phyloP scores from a whole-genome alignment of 2,888 invertebrate species.

The Laothoe populi region DNA sequence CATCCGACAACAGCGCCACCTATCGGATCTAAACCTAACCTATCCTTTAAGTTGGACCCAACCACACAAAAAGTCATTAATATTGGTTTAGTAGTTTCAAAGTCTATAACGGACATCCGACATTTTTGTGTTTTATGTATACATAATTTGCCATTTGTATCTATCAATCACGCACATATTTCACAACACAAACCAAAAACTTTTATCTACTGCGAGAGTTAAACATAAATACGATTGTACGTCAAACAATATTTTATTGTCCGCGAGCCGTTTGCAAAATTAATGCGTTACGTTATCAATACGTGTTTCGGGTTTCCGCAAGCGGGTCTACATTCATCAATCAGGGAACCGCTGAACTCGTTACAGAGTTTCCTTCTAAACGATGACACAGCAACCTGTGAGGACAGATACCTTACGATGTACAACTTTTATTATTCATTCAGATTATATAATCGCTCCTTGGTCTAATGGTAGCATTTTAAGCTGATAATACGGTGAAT shows the following conservation, averaged over 20 bases:
- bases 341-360: constrained; percentile 77
- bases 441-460: no score
- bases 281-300: constrained; percentile 70
- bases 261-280: constrained; percentile 54
- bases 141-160: not conserved
- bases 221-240: constrained; percentile 27
- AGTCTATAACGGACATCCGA: no score
- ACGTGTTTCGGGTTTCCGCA: constrained; percentile 55
- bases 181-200: not conserved
- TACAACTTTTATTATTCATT: not conserved
- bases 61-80: no score
- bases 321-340: constrained; percentile 70
- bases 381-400: constrained; percentile 30
- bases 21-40: no score
- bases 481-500: no score
- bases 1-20: no score
- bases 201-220: constrained; percentile 7
- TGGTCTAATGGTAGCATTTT: no score
- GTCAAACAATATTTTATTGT: constrained; percentile 53
- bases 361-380: constrained; percentile 73
- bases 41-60: no score
- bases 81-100: no score
- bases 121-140: no score
- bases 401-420: not conserved
- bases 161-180: not conserved